phyloP scores from a whole-genome alignment of 2,888 invertebrate genomes.

The Acanthosepion pharaonis region DNA sequence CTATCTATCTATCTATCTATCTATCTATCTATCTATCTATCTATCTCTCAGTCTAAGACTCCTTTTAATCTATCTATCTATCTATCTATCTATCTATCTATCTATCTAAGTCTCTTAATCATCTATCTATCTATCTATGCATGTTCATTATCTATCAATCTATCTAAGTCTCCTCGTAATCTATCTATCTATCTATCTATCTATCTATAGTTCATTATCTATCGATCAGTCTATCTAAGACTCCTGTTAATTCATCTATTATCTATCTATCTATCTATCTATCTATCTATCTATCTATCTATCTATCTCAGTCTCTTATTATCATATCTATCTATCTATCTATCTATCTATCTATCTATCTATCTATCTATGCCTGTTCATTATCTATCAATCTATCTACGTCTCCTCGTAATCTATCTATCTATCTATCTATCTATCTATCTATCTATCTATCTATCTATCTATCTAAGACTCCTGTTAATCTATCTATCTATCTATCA shows the following conservation, averaged over 20 bases:
- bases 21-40: conserved; percentile 33
- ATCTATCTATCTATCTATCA: conserved; percentile 33
- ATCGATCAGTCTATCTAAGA: background rate
- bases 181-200: background rate
- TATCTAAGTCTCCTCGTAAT: no score
- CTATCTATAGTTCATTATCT: background rate
- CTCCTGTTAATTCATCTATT: no score
- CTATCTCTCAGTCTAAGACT: no score
- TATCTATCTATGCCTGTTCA: background rate
- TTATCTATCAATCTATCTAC: no score
- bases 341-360: background rate
- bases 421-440: background rate
- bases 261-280: background rate
- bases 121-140: background rate
- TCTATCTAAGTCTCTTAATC: no score
- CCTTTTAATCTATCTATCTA: conserved; percentile 33
- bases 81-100: background rate
- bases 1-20: background rate
- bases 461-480: no score
- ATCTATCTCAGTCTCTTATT: no score
- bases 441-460: background rate
- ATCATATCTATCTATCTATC: conserved; percentile 33
- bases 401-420: no score
- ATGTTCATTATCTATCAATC: background rate
- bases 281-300: background rate